Percentiles rank a stretch among this genome's conserved stretches.
phyloP scores from a whole-genome alignment of 2,797 vertebrate species.

The Staurois parvus region DNA sequence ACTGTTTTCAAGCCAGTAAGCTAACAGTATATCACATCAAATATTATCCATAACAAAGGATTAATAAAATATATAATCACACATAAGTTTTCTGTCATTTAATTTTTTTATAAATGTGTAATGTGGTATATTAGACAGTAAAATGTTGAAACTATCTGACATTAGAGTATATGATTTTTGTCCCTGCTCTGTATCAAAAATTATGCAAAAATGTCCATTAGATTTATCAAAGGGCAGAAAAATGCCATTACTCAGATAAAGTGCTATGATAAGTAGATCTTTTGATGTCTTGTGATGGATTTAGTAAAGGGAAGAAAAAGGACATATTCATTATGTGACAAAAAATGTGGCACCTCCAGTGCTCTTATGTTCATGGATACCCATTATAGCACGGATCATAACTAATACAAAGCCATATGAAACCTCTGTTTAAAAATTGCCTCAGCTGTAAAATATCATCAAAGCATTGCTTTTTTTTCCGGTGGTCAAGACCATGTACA shows the following conservation, averaged over 20 bases:
- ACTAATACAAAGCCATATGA: not conserved
- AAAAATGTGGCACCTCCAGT: not conserved
- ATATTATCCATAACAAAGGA: not conserved
- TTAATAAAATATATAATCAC: not conserved
- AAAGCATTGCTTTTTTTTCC: not conserved
- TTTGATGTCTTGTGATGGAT: conserved; percentile 24
- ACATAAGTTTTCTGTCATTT: not conserved
- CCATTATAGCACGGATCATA: not conserved
- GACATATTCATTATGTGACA: not conserved
- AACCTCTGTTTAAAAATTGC: not conserved
- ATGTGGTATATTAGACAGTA: not conserved
- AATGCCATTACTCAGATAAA: conserved; percentile 20
- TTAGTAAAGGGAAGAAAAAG: not conserved
- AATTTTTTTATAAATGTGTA: not conserved
- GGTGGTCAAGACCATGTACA: not conserved
- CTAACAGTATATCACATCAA: not conserved
- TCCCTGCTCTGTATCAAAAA: not conserved
- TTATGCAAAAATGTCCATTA: not conserved
- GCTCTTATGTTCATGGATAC: not conserved
- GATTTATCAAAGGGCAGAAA: not conserved
- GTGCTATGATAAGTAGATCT: not conserved
- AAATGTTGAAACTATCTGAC: not conserved
- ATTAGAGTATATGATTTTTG: conserved; percentile 1
- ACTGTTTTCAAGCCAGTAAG: not conserved
- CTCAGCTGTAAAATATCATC: not conserved